Evolutionary conservation across 2,113 vertebrate species (phyloP).

Genomic region (Diadophis punctatus): DNA sequence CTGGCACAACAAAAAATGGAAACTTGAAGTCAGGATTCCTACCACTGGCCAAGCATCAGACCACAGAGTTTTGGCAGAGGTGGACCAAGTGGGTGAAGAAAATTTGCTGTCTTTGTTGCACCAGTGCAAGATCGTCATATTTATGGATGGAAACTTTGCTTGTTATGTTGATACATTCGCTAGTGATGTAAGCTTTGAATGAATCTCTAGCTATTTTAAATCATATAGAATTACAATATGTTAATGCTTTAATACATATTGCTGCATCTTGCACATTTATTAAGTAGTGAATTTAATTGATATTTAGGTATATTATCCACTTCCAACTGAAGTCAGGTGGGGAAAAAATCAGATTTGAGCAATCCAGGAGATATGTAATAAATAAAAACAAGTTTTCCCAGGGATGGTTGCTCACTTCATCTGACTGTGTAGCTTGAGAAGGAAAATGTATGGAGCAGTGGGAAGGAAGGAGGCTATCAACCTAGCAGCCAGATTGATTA

Average conservation of each 20-base stretch:
- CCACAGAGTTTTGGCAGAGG: background rate
- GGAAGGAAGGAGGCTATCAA: background rate
- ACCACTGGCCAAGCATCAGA: background rate
- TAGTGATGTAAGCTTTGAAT: background rate
- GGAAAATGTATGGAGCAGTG: background rate
- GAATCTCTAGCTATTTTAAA: background rate
- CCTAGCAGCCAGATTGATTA: background rate
- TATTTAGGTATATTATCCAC: background rate
- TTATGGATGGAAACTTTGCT: background rate
- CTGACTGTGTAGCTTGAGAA: background rate
- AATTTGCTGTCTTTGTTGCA: constrained; percentile 5
- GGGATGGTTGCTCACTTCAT: background rate
- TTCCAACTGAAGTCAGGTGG: background rate
- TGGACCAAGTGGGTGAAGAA: background rate
- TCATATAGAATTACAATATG: background rate
- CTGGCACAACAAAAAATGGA: background rate
- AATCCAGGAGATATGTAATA: background rate
- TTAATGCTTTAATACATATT: no score
- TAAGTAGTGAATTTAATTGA: background rate
- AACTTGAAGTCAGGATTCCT: background rate
- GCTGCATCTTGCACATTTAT: constrained; percentile 1
- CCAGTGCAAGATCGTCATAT: background rate
- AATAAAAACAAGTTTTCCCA: background rate
- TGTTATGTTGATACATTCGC: background rate
- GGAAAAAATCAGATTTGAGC: background rate